These are phyloP conservation scores for Argopecten irradians DNA, from an alignment of 1,140 invertebrate genomes.

Conservation along the genomic window DNA sequence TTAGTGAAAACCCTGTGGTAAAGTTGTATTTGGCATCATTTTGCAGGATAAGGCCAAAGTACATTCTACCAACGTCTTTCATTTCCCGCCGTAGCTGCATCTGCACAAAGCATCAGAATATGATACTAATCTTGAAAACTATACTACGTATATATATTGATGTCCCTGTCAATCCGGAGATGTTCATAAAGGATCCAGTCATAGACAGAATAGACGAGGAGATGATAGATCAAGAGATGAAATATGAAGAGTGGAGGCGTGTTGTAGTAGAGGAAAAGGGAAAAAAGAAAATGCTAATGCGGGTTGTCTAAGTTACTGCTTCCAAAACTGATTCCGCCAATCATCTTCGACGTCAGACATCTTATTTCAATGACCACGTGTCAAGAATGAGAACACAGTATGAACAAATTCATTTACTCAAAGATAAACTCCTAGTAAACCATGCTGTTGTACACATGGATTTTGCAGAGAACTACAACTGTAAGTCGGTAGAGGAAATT, in stretches of 20 bases:
- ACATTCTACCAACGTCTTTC: constrained; percentile 34
- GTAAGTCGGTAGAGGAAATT: constrained; percentile 52
- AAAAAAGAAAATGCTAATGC: constrained; percentile 41
- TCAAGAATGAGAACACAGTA: constrained; percentile 41
- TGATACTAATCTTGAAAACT: constrained; percentile 38
- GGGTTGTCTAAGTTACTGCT: constrained; percentile 27
- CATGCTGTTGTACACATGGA: too few relatives aligned
- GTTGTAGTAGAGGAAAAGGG: constrained; percentile 38
- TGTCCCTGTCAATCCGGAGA: constrained; percentile 44
- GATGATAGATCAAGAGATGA: constrained; percentile 25
- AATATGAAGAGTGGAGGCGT: constrained; percentile 46
- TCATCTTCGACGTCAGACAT: background rate
- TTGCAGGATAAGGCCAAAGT: constrained; percentile 34
- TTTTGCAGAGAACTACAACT: constrained; percentile 56
- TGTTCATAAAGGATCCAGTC: background rate
- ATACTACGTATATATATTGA: background rate
- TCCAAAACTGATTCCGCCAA: constrained; percentile 31
- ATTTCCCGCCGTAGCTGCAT: constrained; percentile 45
- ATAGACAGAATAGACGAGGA: constrained; percentile 25
- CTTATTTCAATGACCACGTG: constrained; percentile 41
- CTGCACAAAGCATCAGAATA: constrained; percentile 50
- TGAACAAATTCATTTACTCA: constrained; percentile 39
- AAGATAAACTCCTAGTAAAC: constrained; percentile 40
- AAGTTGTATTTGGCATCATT: constrained; percentile 41
- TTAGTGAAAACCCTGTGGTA: constrained; percentile 8